Base-by-base conservation (phyloP, 2,113 vertebrate species). In the Paramisgurnus dabryanus region DNA sequence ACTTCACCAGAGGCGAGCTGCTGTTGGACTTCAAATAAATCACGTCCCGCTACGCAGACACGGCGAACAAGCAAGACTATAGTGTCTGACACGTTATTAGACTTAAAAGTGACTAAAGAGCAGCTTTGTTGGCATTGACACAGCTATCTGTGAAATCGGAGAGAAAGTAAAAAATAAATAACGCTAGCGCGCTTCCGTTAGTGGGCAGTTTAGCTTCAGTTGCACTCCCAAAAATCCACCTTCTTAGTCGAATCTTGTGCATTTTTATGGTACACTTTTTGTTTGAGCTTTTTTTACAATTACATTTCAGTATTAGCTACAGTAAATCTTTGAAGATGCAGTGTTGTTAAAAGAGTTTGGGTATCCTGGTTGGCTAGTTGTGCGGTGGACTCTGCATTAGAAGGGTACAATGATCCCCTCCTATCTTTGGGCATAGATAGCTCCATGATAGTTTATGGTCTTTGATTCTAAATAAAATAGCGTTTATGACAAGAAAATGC, bases 21-120 rank as follows among this genome's bases (percentile, higher is more conserved):
- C 17, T 50, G 64, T 82, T 80, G 18, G 57, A 72, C 71, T 82
- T 79, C 71, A 82, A 76, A 55, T 71, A 47, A 64, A 63, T 57
- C 66, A n/a, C 15, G 40, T 64, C 57, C 65, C 41, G 57, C 55
- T 75, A 58, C 10, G 39, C n/a, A 67, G 73, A 64, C 41, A 40
- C 69, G 45, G 45, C 13, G n/a, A 68, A 45, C 76, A 43, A 69
- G 78, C 27, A n/a, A 8, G 3, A 49, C 64, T 58, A 40, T 63
- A 55, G 57, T 79, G 69, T 66, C 77, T 79, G 53, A 75, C 64
- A 70, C 58, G 10, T 74, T 67, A 74, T 66, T 64, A 67, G 70
- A 74, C 71, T 72, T 78, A 43, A 39, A 55, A 67, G 22, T 63
- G 47, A 47, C 50, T 49, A 67, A 67, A 70, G 67, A 45, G 72